Percentiles rank a stretch among this genome's conserved stretches.
These are phyloP conservation scores for Esox lucius DNA, from an alignment of 2,797 vertebrate species.

Conservation along the genomic window DNA sequence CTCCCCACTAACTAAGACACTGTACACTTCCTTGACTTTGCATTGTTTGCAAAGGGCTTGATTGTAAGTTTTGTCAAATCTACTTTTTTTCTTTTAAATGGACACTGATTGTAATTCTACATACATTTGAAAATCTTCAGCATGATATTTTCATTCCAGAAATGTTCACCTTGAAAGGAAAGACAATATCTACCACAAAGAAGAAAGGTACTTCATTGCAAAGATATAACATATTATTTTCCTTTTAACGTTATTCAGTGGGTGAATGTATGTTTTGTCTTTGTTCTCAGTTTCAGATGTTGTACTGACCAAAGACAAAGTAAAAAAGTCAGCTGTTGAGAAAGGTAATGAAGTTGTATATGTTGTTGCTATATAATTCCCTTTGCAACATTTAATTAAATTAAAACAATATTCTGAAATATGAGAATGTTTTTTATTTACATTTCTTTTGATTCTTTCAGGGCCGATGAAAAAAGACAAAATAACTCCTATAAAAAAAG, in stretches of 20 bases:
- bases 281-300: slow-evolving; percentile 3
- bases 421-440: not conserved
- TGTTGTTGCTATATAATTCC: not conserved
- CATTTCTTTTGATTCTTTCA: not conserved
- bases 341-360: slow-evolving; percentile 22
- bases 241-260: not conserved
- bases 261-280: not conserved
- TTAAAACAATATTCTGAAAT: not conserved
- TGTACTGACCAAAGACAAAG: slow-evolving; percentile 10
- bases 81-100: not conserved
- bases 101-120: not conserved
- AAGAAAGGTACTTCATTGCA: slow-evolving; percentile 8
- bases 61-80: not conserved
- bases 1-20: too few species aligned
- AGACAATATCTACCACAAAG: not conserved
- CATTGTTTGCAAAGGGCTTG: too few species aligned
- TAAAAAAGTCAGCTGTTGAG: not conserved
- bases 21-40: too few species aligned
- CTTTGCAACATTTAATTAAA: not conserved
- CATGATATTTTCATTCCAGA: not conserved
- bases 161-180: slow-evolving; percentile 4
- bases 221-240: not conserved
- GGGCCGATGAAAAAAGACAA: not conserved
- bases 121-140: not conserved
- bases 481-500: slow-evolving; percentile 17